These are phyloP conservation scores for Axea sp. DNA, from an alignment of 2,888 invertebrate genomes.

Conservation along the genomic window DNA sequence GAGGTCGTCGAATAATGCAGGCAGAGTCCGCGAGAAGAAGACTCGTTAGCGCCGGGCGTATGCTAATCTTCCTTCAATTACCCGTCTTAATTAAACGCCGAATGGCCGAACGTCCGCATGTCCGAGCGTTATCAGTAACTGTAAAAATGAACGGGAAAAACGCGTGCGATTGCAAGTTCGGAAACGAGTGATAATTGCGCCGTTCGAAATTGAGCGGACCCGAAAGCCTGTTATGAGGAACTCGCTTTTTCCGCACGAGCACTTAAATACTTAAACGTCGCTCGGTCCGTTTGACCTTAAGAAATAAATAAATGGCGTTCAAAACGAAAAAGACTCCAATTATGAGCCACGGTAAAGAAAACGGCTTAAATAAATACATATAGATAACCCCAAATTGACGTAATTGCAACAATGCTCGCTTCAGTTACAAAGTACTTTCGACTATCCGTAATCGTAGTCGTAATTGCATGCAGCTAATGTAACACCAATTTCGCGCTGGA, in stretches of 20 bases:
- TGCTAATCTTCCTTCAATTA: constrained; percentile 45
- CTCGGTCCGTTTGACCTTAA: constrained; percentile 1
- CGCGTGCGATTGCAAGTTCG: constrained; percentile 10
- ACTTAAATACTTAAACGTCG: not conserved
- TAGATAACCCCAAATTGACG: constrained; percentile 29
- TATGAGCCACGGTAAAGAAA: no score
- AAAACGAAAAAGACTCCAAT: not conserved
- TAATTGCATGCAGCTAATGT: constrained; percentile 30
- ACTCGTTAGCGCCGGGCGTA: constrained; percentile 32
- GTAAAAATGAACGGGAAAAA: constrained; percentile 4
- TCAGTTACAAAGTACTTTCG: constrained; percentile 32
- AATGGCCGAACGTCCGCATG: no score
- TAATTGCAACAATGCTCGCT: constrained; percentile 25
- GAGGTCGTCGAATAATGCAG: constrained; percentile 71
- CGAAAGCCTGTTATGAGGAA: constrained; percentile 11
- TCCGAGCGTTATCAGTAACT: constrained; percentile 15
- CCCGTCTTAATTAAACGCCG: constrained; percentile 17
- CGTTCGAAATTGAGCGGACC: constrained; percentile 1
- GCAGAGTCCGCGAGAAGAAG: constrained; percentile 66
- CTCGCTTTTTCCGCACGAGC: not conserved
- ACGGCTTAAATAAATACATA: constrained; percentile 18
- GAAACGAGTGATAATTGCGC: constrained; percentile 15
- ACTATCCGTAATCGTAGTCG: constrained; percentile 8
- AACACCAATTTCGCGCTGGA: constrained; percentile 21
- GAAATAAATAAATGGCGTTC: constrained; percentile 13